phyloP scores from a whole-genome alignment of 2,113 vertebrate genomes.

The Danionella cerebrum region DNA sequence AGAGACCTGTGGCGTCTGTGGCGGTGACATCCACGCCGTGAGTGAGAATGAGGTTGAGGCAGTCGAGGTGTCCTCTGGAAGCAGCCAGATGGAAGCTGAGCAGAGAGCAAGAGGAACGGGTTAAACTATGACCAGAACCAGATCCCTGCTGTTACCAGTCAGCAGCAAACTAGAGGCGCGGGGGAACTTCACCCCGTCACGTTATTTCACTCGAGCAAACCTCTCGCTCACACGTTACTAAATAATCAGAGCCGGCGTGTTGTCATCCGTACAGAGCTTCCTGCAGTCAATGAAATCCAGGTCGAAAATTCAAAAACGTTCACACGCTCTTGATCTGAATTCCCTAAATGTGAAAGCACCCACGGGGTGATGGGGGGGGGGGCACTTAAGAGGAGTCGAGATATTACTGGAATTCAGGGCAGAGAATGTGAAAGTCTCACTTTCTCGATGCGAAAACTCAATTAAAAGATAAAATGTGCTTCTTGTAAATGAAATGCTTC shows the following conservation, averaged over 20 bases:
- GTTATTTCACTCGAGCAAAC: not conserved
- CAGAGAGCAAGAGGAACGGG: not conserved
- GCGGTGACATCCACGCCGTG: conserved; percentile 81
- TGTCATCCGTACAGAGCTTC: too few species aligned
- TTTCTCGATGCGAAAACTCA: too few species aligned
- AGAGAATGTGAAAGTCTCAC: not conserved
- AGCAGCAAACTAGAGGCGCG: conserved; percentile 40
- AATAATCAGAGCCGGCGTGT: too few species aligned
- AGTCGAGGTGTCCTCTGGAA: conserved; percentile 85
- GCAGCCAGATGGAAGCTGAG: conserved; percentile 89
- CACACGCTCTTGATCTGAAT: too few species aligned
- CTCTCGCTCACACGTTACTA: not conserved
- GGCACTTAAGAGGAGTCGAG: not conserved
- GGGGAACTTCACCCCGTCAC: not conserved
- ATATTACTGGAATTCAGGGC: not conserved
- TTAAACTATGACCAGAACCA: conserved; percentile 24
- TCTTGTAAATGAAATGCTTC: too few species aligned
- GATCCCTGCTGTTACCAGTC: conserved; percentile 34
- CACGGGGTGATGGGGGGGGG: not conserved
- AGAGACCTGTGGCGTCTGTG: conserved; percentile 80
- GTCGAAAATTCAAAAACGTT: not conserved
- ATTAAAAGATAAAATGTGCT: too few species aligned
- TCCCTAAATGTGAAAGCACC: not conserved
- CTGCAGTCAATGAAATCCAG: too few species aligned
- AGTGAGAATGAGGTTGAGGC: conserved; percentile 80